Evolutionary conservation across 2,797 vertebrate genomes (phyloP).

Genomic region (Eptatretus atami): DNA sequence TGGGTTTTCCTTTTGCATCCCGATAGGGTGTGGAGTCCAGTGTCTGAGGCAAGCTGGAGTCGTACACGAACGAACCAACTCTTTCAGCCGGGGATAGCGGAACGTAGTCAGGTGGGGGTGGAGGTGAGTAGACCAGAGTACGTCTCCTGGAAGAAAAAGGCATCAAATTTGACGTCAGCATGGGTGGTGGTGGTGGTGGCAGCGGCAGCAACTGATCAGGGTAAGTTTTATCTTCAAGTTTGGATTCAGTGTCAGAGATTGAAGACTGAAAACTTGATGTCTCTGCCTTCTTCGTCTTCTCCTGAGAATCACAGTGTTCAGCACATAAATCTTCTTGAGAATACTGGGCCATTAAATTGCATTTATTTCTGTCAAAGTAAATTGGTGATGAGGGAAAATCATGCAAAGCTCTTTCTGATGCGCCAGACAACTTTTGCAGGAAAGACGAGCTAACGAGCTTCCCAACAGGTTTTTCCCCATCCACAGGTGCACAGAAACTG

Average conservation of each 20-base stretch:
- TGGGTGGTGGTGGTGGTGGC: not conserved
- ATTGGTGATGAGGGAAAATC: too few relatives aligned
- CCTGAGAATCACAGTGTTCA: too few relatives aligned
- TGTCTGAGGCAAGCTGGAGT: not conserved
- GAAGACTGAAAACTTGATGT: constrained; percentile 10
- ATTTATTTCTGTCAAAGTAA: too few relatives aligned
- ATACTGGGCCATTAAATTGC: too few relatives aligned
- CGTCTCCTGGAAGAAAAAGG: constrained; percentile 9
- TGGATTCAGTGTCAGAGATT: constrained; percentile 8
- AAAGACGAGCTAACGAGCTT: constrained; percentile 20
- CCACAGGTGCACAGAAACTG: constrained; percentile 29
- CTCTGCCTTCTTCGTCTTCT: not conserved
- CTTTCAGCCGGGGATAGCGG: constrained; percentile 16
- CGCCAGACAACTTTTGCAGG: constrained; percentile 20
- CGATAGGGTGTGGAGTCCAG: constrained; percentile 20
- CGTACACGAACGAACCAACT: not conserved
- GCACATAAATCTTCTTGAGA: too few relatives aligned
- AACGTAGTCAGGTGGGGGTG: constrained; percentile 13
- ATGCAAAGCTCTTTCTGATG: too few relatives aligned
- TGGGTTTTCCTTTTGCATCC: constrained; percentile 30
- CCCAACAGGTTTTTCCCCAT: constrained; percentile 31
- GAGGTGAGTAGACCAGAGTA: not conserved
- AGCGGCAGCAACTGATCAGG: not conserved
- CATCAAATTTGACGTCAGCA: constrained; percentile 1
- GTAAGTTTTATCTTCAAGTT: constrained; percentile 3